phyloP scores from a whole-genome alignment of 2,888 invertebrate species.

The Lomographa bimaculata region DNA sequence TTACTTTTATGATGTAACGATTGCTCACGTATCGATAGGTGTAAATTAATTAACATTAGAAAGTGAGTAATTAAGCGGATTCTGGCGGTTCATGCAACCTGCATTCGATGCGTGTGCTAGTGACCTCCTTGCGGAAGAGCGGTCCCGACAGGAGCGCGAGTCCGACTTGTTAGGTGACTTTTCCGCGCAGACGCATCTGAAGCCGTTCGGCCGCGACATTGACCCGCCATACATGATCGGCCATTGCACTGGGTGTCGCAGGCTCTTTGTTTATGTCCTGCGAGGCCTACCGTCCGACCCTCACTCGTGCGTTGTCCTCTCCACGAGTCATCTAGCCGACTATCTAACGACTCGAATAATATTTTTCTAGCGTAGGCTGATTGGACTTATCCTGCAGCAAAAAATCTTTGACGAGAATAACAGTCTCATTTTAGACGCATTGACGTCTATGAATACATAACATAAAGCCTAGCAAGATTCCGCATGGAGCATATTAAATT shows the following conservation, averaged over 20 bases:
- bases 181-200: conserved; percentile 66
- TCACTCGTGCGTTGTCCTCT: conserved; percentile 53
- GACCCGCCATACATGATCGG: conserved; percentile 77
- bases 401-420: conserved; percentile 31
- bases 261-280: conserved; percentile 81
- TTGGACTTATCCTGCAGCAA: conserved; percentile 29
- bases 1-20: conserved; percentile 28
- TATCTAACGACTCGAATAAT: conserved; percentile 17
- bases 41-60: conserved; percentile 36
- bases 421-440: conserved; percentile 14
- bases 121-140: conserved; percentile 69
- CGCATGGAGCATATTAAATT: conserved; percentile 11
- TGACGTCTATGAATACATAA: conserved; percentile 10
- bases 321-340: conserved; percentile 25
- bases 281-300: conserved; percentile 48
- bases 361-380: conserved; percentile 27
- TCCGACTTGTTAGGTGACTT: conserved; percentile 63
- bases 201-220: conserved; percentile 78
- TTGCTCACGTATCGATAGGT: conserved; percentile 20
- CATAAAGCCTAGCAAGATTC: conserved; percentile 5
- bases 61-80: conserved; percentile 31
- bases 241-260: conserved; percentile 79
- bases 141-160: conserved; percentile 49
- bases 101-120: conserved; percentile 48
- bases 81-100: conserved; percentile 28